Percentiles rank a stretch among this genome's conserved stretches.
These are phyloP conservation scores for Ypsolopha scabrella DNA, from an alignment of 2,888 invertebrate genomes.

Conservation along the genomic window DNA sequence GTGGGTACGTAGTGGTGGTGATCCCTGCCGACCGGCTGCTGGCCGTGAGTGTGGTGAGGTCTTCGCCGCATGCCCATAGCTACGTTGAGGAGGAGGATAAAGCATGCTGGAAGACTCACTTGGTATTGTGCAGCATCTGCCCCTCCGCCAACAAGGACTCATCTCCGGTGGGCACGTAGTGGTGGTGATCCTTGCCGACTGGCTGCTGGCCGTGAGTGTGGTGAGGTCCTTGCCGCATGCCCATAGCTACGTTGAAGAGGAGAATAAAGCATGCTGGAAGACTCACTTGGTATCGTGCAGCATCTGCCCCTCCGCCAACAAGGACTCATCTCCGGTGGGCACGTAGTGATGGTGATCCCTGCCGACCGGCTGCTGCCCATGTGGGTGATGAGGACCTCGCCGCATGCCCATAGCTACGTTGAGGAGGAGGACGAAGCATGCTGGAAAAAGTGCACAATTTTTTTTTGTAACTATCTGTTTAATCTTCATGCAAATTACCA, in stretches of 20 bases:
- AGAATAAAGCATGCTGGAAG: not conserved
- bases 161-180: too few relatives aligned
- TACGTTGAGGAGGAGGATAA: too few relatives aligned
- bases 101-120: too few relatives aligned
- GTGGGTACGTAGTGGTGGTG: not conserved
- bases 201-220: too few relatives aligned
- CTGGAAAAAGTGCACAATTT: not conserved
- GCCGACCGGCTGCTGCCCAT: not conserved
- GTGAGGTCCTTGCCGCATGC: too few relatives aligned
- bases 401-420: not conserved
- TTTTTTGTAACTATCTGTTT: too few relatives aligned
- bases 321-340: not conserved
- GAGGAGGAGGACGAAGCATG: not conserved
- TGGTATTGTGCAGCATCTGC: too few relatives aligned
- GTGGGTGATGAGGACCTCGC: conserved; percentile 1
- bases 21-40: not conserved
- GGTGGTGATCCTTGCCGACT: too few relatives aligned
- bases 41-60: not conserved
- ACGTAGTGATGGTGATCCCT: not conserved
- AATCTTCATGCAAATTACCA: too few relatives aligned
- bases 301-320: not conserved
- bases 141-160: too few relatives aligned
- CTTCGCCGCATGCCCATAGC: too few relatives aligned
- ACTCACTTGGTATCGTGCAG: conserved; percentile 1
- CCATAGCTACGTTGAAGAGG: too few relatives aligned